phyloP scores from a whole-genome alignment of 2,888 invertebrate species.

The Ormyrus thymus region DNA sequence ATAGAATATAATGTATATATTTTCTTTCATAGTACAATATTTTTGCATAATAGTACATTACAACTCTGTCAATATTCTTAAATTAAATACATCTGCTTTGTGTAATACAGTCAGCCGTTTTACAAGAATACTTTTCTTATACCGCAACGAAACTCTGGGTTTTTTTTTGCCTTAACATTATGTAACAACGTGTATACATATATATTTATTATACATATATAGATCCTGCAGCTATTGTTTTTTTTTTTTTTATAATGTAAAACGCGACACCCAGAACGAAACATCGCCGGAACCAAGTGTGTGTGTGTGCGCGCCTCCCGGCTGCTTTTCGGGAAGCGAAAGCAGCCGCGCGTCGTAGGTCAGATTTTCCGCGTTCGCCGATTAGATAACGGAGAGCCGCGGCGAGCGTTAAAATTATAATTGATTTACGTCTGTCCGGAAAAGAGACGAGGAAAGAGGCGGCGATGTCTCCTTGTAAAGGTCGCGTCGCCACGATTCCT shows the following conservation, averaged over 20 bases:
- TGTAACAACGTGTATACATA: constrained; percentile 62
- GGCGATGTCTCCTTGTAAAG: constrained; percentile 33
- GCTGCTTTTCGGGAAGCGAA: no score
- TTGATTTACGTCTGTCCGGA: not conserved
- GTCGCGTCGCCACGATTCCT: constrained; percentile 34
- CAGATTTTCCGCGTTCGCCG: no score
- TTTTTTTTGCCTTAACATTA: constrained; percentile 59
- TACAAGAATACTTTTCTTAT: constrained; percentile 55
- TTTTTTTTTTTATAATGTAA: constrained; percentile 36
- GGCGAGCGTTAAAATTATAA: not conserved
- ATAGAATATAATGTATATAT: constrained; percentile 62
- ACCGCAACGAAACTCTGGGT: constrained; percentile 50
- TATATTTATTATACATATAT: constrained; percentile 55
- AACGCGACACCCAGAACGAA: constrained; percentile 53
- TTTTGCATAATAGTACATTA: constrained; percentile 63
- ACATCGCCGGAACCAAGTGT: not conserved
- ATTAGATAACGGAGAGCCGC: no score
- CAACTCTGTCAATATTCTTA: constrained; percentile 57
- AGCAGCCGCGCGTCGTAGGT: no score
- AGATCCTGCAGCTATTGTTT: constrained; percentile 43
- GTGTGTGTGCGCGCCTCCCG: no score
- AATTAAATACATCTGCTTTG: constrained; percentile 57
- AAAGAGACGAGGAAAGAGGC: not conserved
- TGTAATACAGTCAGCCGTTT: constrained; percentile 57
- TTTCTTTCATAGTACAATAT: constrained; percentile 64